Percentiles rank a stretch among this genome's conserved stretches.
Evolutionary conservation across 35 echinoderm and acorn worm species (phyloP).

Genomic region (Apostichopus parvimensis): DNA sequence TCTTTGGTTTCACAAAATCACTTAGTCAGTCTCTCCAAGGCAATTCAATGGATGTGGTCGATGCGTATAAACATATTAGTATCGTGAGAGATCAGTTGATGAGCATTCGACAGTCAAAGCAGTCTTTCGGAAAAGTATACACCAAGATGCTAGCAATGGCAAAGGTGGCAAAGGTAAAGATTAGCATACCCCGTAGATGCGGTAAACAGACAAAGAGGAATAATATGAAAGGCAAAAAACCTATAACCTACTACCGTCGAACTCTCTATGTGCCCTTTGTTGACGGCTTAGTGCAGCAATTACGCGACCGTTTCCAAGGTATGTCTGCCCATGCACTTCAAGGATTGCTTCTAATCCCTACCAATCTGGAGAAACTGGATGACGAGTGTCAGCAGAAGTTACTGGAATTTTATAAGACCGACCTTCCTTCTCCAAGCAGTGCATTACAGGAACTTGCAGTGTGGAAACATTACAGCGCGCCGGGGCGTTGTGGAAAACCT

Average conservation of each 20-base stretch:
- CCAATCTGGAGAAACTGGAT: conserved; percentile 1
- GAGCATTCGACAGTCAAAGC: too few species aligned
- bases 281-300: conserved; percentile 23
- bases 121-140: too few species aligned
- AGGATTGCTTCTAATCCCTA: conserved; percentile 33
- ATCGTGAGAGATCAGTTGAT: too few species aligned
- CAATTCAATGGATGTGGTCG: conserved; percentile 44
- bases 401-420: conserved; percentile 14
- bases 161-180: too few species aligned
- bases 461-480: too few species aligned
- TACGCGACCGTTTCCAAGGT: conserved; percentile 26
- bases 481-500: too few species aligned
- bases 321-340: conserved; percentile 20
- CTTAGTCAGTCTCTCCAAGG: conserved; percentile 24
- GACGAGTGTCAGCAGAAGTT: neutral
- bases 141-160: too few species aligned
- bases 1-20: conserved; percentile 48
- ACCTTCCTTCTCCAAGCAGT: conserved; percentile 11
- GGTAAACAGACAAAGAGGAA: conserved; percentile 19
- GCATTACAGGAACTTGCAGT: conserved; percentile 44
- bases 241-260: neutral
- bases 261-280: conserved; percentile 49
- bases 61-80: neutral
- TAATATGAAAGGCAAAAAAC: conserved; percentile 45
- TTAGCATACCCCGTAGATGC: too few species aligned